Base-by-base conservation (phyloP, 92 coral and sea anemone species). In the Metridium senile region DNA sequence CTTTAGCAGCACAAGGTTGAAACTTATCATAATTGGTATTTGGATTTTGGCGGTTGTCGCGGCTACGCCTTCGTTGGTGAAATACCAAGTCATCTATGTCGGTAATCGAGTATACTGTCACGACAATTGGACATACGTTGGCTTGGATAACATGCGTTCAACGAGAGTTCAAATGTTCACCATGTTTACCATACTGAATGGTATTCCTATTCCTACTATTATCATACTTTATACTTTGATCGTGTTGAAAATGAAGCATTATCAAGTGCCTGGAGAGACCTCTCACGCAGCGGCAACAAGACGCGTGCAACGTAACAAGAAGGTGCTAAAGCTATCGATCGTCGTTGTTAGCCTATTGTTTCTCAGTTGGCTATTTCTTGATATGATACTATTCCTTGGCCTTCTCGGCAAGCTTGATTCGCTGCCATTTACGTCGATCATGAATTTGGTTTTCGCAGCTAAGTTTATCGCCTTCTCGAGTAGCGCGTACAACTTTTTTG, bases 331-430 rank as follows among this genome's bases (percentile, higher is more conserved):
- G 10, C 56, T 68, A n/a, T 68, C 73, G 26, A 11, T 68, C 21
- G 73, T 68, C 0, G 39, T 68, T 0, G 32, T 68, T 21, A 28
- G 54, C 22, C 73, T 68, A 21, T 56, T 68, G 1, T 68, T 68
- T 27, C 13, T 68, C 25, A 68, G 73, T 22, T 68, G 73, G 73
- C 18, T 68, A 56, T 68, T 34, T n/a, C 53, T 68, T 21, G 73
- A 68, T 68, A 68, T 68, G 0, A 32, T 68, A 6, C 9, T 68
- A 23, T 68, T 68, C 22, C 26, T 68, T 0, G 73, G 73, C 0
- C 3, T 68, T 0, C 32, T 68, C 0, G 73, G 73, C 7, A n/a
- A 45, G 21, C 73, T 68, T 9, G 54, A 35, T 23, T 1, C 26
- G 18, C 8, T 68, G 17, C 31, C 73, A 0, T 1, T 19, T n/a